These are phyloP conservation scores for Centropus unirufus DNA, from an alignment of 2,113 vertebrate genomes.

Conservation along the genomic window DNA sequence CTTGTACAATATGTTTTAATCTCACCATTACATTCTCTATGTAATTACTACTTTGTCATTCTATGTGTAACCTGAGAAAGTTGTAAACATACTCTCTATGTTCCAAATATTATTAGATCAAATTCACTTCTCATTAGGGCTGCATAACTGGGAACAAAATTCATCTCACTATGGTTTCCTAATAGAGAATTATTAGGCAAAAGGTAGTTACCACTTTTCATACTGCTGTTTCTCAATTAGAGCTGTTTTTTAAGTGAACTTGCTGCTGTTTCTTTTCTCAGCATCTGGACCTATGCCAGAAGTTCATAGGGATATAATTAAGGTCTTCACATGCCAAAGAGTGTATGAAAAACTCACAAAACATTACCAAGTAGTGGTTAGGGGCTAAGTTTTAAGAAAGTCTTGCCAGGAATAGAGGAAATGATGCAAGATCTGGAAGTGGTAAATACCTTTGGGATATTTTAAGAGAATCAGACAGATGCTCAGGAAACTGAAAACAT, in stretches of 20 bases:
- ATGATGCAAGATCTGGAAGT: slow-evolving; percentile 51
- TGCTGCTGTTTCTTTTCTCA: slow-evolving; percentile 14
- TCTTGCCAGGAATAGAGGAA: slow-evolving; percentile 46
- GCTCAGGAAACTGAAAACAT: slow-evolving; percentile 52
- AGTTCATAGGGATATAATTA: slow-evolving; percentile 54
- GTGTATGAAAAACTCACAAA: slow-evolving; percentile 44
- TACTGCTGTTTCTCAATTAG: not conserved
- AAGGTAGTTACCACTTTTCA: not conserved
- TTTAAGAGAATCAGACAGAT: slow-evolving; percentile 53
- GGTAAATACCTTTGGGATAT: slow-evolving; percentile 21
- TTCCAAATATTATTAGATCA: not conserved
- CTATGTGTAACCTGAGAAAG: not conserved
- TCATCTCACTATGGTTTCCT: not conserved
- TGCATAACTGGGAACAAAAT: not conserved
- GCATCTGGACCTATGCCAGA: not conserved
- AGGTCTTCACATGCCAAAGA: slow-evolving; percentile 30
- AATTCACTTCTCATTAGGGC: not conserved
- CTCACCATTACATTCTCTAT: not conserved
- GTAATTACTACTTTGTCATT: not conserved
- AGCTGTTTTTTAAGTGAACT: slow-evolving; percentile 14
- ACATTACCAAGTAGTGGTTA: slow-evolving; percentile 29
- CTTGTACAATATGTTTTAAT: not conserved
- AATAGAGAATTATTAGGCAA: not conserved
- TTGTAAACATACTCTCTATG: not conserved
- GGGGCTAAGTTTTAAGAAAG: slow-evolving; percentile 38